Conservation (phyloP, 2,113 vertebrate genomes). For the Picathartes gymnocephalus region DNA sequence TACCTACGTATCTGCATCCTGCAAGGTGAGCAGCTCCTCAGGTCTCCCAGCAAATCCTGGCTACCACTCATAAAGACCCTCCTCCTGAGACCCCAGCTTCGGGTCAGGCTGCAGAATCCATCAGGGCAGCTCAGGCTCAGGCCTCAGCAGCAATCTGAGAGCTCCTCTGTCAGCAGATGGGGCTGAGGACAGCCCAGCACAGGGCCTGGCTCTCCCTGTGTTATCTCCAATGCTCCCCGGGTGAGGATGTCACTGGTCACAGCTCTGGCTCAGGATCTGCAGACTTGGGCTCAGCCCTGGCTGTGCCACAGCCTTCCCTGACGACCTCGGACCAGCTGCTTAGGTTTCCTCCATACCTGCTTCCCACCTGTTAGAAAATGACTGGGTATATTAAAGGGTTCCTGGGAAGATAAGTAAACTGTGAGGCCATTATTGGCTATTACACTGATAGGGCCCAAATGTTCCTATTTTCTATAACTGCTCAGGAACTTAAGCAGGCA, state of each 20-base stretch:
- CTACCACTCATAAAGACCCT: not conserved
- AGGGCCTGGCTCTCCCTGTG: not conserved
- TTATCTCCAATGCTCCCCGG: accelerated
- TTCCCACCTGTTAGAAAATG: slow-evolving; percentile 41
- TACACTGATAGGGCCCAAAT: slow-evolving; percentile 18
- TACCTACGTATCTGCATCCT: not conserved
- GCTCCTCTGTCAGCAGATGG: not conserved
- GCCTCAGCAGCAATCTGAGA: not conserved
- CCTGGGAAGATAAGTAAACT: slow-evolving; percentile 9
- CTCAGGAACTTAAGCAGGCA: slow-evolving; percentile 5
- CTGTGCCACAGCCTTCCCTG: not conserved
- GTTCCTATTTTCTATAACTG: slow-evolving; percentile 26
- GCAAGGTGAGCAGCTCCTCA: not conserved
- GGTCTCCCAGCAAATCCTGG: not conserved
- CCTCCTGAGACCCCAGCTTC: not conserved
- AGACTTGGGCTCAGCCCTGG: not conserved
- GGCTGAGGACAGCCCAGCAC: not conserved
- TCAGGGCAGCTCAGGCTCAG: not conserved
- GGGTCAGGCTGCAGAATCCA: not conserved
- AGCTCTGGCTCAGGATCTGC: not conserved
- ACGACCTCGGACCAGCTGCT: slow-evolving; percentile 15
- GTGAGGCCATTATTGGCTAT: not conserved
- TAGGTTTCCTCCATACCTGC: not conserved
- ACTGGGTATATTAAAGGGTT: not conserved
- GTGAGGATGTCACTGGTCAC: accelerated